Evolutionary conservation across 2,888 invertebrate genomes (phyloP).

Genomic region (Caenorhabditis zanzibari): DNA sequence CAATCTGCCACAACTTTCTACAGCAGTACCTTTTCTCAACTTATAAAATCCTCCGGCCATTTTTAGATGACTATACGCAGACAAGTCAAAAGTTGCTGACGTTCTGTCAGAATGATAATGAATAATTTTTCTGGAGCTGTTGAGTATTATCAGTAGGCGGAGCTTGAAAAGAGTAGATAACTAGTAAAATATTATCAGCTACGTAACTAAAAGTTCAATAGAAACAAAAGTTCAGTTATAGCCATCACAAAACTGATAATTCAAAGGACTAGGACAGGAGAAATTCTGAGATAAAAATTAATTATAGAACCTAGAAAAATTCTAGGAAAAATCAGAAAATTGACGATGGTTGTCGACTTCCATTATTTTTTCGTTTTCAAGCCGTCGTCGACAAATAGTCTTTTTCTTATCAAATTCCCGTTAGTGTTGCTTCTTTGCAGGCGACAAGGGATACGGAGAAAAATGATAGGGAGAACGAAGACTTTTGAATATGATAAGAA

Average conservation of each 20-base stretch:
- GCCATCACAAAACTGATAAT: background rate
- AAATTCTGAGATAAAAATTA: background rate
- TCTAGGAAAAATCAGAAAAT: background rate
- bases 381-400: slow-evolving; percentile 31
- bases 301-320: too few relatives aligned
- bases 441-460: slow-evolving; percentile 7
- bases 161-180: slow-evolving; percentile 14
- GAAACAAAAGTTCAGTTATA: slow-evolving; percentile 6
- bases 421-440: slow-evolving; percentile 21
- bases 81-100: background rate
- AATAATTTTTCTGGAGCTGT: slow-evolving; percentile 15
- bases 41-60: slow-evolving; percentile 44
- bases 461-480: background rate
- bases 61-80: slow-evolving; percentile 17
- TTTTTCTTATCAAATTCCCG: slow-evolving; percentile 39
- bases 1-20: background rate
- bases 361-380: slow-evolving; percentile 3
- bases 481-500: slow-evolving; percentile 13
- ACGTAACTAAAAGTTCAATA: background rate
- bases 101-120: background rate
- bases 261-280: too few relatives aligned
- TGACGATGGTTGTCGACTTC: background rate
- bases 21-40: slow-evolving; percentile 22
- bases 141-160: slow-evolving; percentile 7
- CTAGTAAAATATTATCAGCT: slow-evolving; percentile 17